Evolutionary conservation across 2,888 invertebrate genomes (phyloP), one percentile per base, ranked within the genome.

Genomic region (Steromphala cineraria): DNA sequence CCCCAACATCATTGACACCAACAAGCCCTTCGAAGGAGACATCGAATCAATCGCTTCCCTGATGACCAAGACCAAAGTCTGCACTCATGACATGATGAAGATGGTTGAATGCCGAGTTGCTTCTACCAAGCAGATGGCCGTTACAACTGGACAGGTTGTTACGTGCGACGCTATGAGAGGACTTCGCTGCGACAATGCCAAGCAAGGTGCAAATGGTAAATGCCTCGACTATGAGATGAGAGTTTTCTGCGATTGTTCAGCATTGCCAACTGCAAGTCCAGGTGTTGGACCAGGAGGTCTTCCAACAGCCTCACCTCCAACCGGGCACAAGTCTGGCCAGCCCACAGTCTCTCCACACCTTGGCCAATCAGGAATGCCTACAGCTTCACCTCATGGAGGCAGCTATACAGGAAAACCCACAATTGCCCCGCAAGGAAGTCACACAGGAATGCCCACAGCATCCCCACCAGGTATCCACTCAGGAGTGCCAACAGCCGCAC

Each of bases 221-320:
- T 75, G 75, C 52, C 75, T 24, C 24, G 91, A 93, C 82, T 93
- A 91, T 81, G 92, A 93, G 90, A 89, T 93, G 24, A 80, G 91
- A 74, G 90, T 91, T 80, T 89, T 86, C 46, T 93, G 93, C 82
- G 93, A 94, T 81, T 96, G 96, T 91, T 75, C 75, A 19, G 4
- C 46, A n/a, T 52, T 52, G 21, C 75, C 81, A 24, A 76, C 81
- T 13, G 52, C 81, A 13, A 31, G 31, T n/a, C 80, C 82, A 21
- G 46, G 15, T n/a, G 75, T 24, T 46, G 53, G 53, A 21, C 46
- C n/a, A 15, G 15, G 52, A 19, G 75, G 75, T 52, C 24, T 7
- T 8, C 40, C 75, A 7, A 53, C 52, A 52, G 52, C 75, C 19
- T 52, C 46, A 17, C 67, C 21, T 28, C 40, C 75, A 75, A 53